Evolutionary conservation across 2,888 invertebrate species (phyloP), one percentile per base, ranked within the genome.

Genomic region (Acrocyrtus sp.): DNA sequence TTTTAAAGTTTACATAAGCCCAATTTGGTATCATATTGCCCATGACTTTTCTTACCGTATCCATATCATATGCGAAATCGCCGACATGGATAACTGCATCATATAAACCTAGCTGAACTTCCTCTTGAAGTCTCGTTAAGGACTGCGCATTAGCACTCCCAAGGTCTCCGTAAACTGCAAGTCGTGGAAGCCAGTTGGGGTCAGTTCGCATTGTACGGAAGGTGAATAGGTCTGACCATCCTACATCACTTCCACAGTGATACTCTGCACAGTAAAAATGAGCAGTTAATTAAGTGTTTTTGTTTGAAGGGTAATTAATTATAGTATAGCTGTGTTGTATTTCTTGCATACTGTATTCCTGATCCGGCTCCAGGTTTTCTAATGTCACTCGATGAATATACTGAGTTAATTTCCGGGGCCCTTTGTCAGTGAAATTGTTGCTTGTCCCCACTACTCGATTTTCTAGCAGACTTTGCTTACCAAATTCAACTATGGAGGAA

Each of bases 1-100:
- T 17, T 8, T 57, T 57, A 21, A 39, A 41, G 19, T 17, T 57
- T 19, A 45, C 6, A 22, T 6, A 26, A 21, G 5, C 19, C 17
- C 8, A 17, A 48, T 51, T 51, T 51, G 22, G 15, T 15, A 51
- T 51, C 22, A n/a, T n/a, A n/a, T n/a, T n/a, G n/a, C n/a, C n/a
- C n/a, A n/a, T n/a, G n/a, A n/a, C n/a, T 34, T 5, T 34, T 81
- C 83, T 83, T 84, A 88, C 88, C 21, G 90, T 86, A 84, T 94
- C 87, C 94, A 97, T 93, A 84, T 97, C 94, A 85, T 97, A 97
- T 0, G 96, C 97, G 86, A 96, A 95, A 87, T 97, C 97, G 0
- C 96, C 96, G 47, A 96, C 93, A 86, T 97, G 97, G 62, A 97
- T 87, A 63, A 95, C 89, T 66, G 93, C 89, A 87, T 97, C 95